Conservation (phyloP, 2,888 invertebrate genomes). For the Lycophotia porphyrea region DNA sequence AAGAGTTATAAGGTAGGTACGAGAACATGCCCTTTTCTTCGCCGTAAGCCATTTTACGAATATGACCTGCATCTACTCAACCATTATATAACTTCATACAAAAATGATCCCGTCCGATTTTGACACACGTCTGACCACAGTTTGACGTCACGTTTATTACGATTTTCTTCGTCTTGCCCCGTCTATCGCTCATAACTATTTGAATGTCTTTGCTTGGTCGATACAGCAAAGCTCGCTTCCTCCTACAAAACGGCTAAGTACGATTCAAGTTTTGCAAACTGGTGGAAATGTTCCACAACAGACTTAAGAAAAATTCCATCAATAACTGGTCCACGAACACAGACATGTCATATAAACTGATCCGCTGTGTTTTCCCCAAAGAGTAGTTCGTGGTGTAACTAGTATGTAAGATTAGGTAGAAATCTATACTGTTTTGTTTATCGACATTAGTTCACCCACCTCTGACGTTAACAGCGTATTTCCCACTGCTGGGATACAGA, state of each 20-base stretch:
- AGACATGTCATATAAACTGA: neutral
- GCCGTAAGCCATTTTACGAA: no score
- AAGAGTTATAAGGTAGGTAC: no score
- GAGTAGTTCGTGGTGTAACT: no score
- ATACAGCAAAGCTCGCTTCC: neutral
- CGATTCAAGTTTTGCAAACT: neutral
- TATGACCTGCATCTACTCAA: no score
- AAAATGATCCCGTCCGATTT: no score
- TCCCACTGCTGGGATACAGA: neutral
- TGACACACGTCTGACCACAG: no score
- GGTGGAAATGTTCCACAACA: neutral
- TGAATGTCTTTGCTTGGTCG: no score
- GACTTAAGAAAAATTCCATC: neutral
- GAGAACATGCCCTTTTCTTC: no score
- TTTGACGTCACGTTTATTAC: no score
- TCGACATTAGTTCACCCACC: neutral
- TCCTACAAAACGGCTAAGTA: neutral
- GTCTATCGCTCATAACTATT: no score
- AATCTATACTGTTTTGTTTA: neutral
- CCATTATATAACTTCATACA: no score
- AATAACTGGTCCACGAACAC: neutral
- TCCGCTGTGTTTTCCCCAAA: constrained; percentile 1
- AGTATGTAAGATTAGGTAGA: neutral
- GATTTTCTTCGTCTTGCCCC: no score
- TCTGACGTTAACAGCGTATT: neutral